phyloP scores from a whole-genome alignment of 2,113 vertebrate genomes.

The Mesoclemmys tuberculata region DNA sequence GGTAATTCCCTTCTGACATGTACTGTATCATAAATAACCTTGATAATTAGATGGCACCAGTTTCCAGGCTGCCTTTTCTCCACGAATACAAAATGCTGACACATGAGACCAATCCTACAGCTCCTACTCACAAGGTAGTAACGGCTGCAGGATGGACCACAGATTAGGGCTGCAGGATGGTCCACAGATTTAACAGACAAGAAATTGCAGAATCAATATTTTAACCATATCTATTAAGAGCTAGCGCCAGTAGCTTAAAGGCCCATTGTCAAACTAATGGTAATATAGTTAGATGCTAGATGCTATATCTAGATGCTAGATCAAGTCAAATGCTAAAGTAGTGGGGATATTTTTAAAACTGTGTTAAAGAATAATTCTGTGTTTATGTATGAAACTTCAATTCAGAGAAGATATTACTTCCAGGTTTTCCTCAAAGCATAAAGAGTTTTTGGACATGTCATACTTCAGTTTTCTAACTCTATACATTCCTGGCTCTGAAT shows the following conservation, averaged over 20 bases:
- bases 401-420: neutral
- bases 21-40: slow-evolving; percentile 67
- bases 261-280: neutral
- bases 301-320: no score
- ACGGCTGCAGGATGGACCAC: slow-evolving; percentile 21
- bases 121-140: neutral
- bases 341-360: neutral
- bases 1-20: slow-evolving; percentile 69
- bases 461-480: accelerated
- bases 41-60: slow-evolving; percentile 56
- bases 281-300: neutral
- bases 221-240: slow-evolving; percentile 7
- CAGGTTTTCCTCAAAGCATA: neutral
- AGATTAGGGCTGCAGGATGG: slow-evolving; percentile 29
- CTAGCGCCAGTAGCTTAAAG: neutral
- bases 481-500: neutral
- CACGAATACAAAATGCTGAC: neutral
- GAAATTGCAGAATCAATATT: slow-evolving; percentile 43
- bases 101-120: neutral
- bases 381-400: neutral
- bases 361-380: neutral
- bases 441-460: neutral
- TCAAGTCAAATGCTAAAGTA: neutral
- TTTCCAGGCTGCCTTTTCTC: slow-evolving; percentile 54
- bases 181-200: neutral